These are phyloP conservation scores for Bradypus variegatus DNA, from an alignment of 2,797 vertebrate genomes.

Conservation along the genomic window DNA sequence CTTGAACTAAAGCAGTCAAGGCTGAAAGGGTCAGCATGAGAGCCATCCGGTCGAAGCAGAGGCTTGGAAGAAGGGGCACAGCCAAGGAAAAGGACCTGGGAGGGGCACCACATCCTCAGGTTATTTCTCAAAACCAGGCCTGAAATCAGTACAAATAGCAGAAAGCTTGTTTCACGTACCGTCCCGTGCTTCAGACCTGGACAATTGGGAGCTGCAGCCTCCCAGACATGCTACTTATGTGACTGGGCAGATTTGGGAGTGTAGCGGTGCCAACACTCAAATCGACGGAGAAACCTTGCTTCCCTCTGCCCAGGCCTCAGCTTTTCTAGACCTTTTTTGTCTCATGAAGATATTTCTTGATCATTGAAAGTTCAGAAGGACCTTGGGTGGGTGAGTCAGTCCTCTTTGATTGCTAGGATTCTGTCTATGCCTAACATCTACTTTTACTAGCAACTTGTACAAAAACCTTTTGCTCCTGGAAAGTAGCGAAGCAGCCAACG, in stretches of 20 bases:
- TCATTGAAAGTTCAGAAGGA: neutral
- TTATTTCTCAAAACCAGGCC: neutral
- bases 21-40: neutral
- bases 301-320: neutral
- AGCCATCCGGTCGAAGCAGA: accelerated
- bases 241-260: neutral
- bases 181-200: neutral
- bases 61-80: neutral
- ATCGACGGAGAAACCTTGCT: neutral
- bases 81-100: accelerated
- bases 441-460: neutral
- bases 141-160: neutral
- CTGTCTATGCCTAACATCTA: slow-evolving; percentile 17
- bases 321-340: neutral
- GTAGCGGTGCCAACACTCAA: neutral
- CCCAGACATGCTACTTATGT: neutral
- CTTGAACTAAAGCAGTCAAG: accelerated
- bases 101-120: neutral
- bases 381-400: neutral
- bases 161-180: neutral
- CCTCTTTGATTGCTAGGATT: neutral
- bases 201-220: neutral
- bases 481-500: neutral
- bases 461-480: neutral
- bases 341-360: neutral